Base-by-base conservation (phyloP, 2,113 vertebrate genomes). In the Pachypanchax playfairii region DNA sequence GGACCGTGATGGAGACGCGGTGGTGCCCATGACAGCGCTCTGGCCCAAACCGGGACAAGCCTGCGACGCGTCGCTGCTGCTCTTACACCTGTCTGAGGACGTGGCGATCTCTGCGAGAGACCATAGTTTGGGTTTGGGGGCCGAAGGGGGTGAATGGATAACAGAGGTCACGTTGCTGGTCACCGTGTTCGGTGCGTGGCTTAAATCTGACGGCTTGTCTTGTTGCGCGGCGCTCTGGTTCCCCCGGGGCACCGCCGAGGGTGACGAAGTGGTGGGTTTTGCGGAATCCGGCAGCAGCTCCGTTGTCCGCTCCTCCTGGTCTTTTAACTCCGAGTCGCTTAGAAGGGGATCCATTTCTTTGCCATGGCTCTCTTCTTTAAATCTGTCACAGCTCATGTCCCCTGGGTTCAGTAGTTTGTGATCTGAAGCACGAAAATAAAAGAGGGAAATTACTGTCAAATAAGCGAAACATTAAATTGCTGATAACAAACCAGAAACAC, bases 101-200 rank as follows among this genome's bases (percentile, higher is more conserved):
- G 95, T 97, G 83, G 96, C 95, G 83, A 98, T 98, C 91, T 98
- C 96, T 13, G 96, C 96, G 44, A 98, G 87, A 17, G 96, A 98
- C 96, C 96, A 98, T 22, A 98, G 93, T 93, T 98, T 98, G 78
- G 96, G 96, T 85, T 98, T 98, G 64, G 94, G 88, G 43, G 92
- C 92, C 5, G 93, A 94, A 29, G 94, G 92, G 28, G 94, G 94
- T 14, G 95, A 95, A 77, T 97, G 95, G 76, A 98, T 98, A 58
- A 98, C 96, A 46, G 96, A 97, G 74, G 94, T 93, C 77, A 88
- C 93, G 75, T 92, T 90, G 89, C 90, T 89, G 82, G 80, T 67
- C 62, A 82, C 85, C 49, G 80, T 54, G 39, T 71, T 73, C 42
- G 86, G 63, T 24, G 87, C 83, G 35, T 85, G 89, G 77, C 80